Percentiles rank a stretch among this genome's conserved stretches.
These are phyloP conservation scores for Ormyrus rosae DNA, from an alignment of 2,888 invertebrate species.

Conservation along the genomic window DNA sequence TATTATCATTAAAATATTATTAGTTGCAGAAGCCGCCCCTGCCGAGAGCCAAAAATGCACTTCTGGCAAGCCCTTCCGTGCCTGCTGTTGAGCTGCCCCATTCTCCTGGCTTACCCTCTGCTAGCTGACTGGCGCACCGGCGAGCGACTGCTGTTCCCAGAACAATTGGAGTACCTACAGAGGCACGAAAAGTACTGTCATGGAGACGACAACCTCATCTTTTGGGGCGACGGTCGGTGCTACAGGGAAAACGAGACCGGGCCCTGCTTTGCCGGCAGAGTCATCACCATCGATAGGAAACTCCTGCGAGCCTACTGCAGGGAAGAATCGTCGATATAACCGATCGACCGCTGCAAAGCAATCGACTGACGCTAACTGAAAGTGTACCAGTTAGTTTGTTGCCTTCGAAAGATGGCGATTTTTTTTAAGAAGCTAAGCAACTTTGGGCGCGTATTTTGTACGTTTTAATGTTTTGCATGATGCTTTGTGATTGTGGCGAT, in stretches of 20 bases:
- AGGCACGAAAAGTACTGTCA: slow-evolving; percentile 57
- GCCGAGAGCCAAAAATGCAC: background rate
- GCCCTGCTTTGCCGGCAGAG: slow-evolving; percentile 64
- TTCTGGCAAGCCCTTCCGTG: background rate
- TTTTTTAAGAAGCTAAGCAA: no score
- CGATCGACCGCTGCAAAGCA: no score
- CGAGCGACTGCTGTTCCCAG: slow-evolving; percentile 61
- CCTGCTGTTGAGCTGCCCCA: background rate
- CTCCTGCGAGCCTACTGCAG: slow-evolving; percentile 60
- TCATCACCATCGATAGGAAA: slow-evolving; percentile 58
- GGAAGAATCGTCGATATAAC: background rate
- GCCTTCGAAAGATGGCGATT: no score
- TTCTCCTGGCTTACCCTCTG: background rate
- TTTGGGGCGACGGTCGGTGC: slow-evolving; percentile 64
- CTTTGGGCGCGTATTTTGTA: no score
- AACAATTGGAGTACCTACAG: slow-evolving; percentile 62
- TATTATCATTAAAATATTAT: no score
- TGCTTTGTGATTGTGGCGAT: no score
- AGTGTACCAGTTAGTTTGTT: no score
- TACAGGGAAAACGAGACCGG: slow-evolving; percentile 64
- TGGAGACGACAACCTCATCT: slow-evolving; percentile 55
- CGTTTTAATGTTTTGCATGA: no score
- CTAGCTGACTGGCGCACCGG: background rate
- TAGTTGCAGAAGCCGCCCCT: no score
- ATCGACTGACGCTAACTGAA: no score